Evolutionary conservation across 2,888 invertebrate genomes (phyloP).

Genomic region (Eurois occulta): DNA sequence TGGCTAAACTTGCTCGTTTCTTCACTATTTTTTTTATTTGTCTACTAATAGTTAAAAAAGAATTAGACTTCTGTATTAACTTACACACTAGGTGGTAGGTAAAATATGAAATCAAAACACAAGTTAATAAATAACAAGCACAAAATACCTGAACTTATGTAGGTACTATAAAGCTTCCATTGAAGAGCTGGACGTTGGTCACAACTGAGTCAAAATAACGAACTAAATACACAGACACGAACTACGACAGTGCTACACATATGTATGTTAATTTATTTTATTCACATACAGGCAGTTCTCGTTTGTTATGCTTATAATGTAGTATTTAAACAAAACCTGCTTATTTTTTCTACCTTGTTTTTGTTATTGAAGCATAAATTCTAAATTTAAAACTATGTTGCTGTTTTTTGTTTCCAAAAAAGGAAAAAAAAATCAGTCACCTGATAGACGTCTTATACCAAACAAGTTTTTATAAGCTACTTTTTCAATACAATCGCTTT

Average conservation of each 20-base stretch:
- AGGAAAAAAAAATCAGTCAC: neutral
- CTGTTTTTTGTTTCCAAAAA: neutral
- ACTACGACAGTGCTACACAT: slow-evolving; percentile 5
- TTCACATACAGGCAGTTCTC: slow-evolving; percentile 58
- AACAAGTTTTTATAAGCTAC: slow-evolving; percentile 1
- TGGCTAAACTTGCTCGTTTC: too few relatives aligned
- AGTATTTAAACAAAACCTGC: slow-evolving; percentile 11
- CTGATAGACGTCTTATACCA: neutral
- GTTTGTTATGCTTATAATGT: slow-evolving; percentile 24
- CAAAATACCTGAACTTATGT: slow-evolving; percentile 61
- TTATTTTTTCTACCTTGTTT: slow-evolving; percentile 2
- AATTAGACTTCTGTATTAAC: neutral
- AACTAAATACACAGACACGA: slow-evolving; percentile 53
- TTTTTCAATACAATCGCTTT: neutral
- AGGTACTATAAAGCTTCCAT: slow-evolving; percentile 51
- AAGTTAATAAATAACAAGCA: slow-evolving; percentile 4
- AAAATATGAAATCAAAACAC: neutral
- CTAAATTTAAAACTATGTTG: neutral
- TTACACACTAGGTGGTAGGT: neutral
- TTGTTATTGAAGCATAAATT: neutral
- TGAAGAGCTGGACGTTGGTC: slow-evolving; percentile 38
- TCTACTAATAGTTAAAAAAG: too few relatives aligned
- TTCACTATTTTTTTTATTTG: too few relatives aligned
- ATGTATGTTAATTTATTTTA: slow-evolving; percentile 56
- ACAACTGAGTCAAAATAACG: slow-evolving; percentile 46